These are phyloP conservation scores for Aporophyla nigra DNA, from an alignment of 2,888 invertebrate species.

Conservation along the genomic window DNA sequence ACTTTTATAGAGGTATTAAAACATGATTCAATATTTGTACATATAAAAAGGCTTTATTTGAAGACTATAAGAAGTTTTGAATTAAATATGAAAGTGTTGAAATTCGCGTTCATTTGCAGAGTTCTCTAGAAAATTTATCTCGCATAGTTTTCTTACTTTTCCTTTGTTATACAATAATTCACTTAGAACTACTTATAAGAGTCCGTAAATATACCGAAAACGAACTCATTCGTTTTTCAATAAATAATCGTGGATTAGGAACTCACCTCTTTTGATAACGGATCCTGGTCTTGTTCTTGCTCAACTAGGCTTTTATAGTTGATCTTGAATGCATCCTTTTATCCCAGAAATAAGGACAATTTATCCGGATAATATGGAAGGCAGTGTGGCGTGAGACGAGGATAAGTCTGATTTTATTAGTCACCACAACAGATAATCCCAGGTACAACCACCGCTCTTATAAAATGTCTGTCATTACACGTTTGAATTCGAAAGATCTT, in stretches of 20 bases:
- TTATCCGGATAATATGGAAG: neutral
- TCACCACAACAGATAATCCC: neutral
- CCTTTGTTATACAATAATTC: neutral
- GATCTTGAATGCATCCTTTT: neutral
- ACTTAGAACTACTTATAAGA: neutral
- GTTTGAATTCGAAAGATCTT: neutral
- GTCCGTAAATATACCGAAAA: too few species aligned
- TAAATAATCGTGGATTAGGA: neutral
- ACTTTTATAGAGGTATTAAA: neutral
- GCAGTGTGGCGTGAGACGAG: neutral
- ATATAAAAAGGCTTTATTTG: neutral
- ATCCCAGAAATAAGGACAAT: neutral
- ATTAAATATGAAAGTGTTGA: neutral
- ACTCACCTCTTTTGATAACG: neutral
- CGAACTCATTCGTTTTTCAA: neutral
- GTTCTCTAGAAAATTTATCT: neutral
- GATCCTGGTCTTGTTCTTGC: neutral
- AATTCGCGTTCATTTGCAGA: neutral
- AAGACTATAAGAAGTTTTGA: neutral
- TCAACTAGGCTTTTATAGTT: neutral
- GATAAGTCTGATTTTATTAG: neutral
- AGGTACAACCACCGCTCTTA: neutral
- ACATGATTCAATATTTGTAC: neutral
- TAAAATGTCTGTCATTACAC: neutral
- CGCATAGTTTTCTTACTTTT: neutral